Evolutionary conservation across 1,140 invertebrate species (phyloP), one percentile per base, ranked within the genome.

Genomic region (Dendrolimus kikuchii): DNA sequence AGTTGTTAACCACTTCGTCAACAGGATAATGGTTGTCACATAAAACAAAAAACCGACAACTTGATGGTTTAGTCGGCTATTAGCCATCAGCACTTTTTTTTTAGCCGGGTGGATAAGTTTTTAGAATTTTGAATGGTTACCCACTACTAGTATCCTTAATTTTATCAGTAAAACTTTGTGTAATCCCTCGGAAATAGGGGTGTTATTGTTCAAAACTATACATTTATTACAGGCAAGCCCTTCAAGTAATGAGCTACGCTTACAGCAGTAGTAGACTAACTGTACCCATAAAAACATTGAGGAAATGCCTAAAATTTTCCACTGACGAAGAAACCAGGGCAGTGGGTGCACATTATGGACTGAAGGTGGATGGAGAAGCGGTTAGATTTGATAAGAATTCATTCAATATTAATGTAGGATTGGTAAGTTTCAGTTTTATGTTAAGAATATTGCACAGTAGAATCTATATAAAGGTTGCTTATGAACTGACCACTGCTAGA

Each of bases 211-310:
- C 23, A 23, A 23, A 23, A 23, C 1, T 23, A 23, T 23, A 23
- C 3, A 49, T 40, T 50, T 53, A 38, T 83, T 82, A 46, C 60
- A 91, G 90, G 63, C 62, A 66, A 49, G 77, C 82, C n/a, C 68
- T 91, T 3, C 41, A 74, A 65, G 82, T 89, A 0, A 86, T 92
- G 88, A 89, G 86, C 53, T 59, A 61, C 36, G 90, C 81, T 4
- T 92, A 90, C 62, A 89, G 76, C 67, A 90, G 86, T 53, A 89
- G 88, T 72, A 77, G 82, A 43, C 64, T 90, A 7, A 71, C 64
- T 2, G 89, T 88, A 53, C 90, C 90, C 0, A 49, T 64, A 2
- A 54, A 55, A 8, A 64, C 60, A 9, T 38, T 89, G 37, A 62
- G 71, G 56, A 50, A 68, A 0, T 68, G 83, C 68, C 56, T 89